Conservation (phyloP, 2,888 invertebrate genomes). For the Cheilosia vernalis region DNA sequence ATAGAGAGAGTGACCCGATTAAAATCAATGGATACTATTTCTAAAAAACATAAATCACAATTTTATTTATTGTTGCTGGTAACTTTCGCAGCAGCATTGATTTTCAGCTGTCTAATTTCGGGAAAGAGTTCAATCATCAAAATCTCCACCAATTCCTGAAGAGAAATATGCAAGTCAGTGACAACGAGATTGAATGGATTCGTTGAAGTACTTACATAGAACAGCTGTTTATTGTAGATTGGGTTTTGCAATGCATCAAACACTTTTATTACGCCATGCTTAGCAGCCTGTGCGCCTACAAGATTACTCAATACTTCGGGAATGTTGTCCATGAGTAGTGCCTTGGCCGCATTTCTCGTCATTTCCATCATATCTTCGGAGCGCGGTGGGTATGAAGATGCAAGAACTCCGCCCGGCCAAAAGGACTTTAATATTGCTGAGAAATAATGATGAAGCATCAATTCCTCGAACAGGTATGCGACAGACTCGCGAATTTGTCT, state of each 20-base stretch:
- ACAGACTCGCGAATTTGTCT: conserved; percentile 95
- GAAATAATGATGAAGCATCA: conserved; percentile 95
- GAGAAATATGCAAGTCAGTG: conserved; percentile 48
- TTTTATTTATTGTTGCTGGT: conserved; percentile 53
- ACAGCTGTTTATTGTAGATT: conserved; percentile 93
- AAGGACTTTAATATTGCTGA: conserved; percentile 92
- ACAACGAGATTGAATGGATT: not conserved
- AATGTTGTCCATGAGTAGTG: conserved; percentile 87
- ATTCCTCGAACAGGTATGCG: conserved; percentile 93
- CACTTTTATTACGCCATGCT: conserved; percentile 92
- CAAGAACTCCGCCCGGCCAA: conserved; percentile 94
- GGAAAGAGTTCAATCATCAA: conserved; percentile 88
- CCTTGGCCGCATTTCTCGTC: conserved; percentile 87
- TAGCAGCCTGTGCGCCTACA: conserved; percentile 93
- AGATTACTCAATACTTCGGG: conserved; percentile 92
- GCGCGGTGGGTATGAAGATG: conserved; percentile 83
- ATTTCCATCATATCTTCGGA: conserved; percentile 87
- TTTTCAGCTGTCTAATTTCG: conserved; percentile 86
- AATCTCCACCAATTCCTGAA: conserved; percentile 88
- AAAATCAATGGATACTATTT: conserved; percentile 43
- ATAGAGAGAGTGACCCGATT: conserved; percentile 51
- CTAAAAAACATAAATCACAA: conserved; percentile 67
- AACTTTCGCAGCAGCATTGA: conserved; percentile 70
- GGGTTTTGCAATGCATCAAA: conserved; percentile 94
- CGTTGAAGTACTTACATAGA: conserved; percentile 89